Conservation (phyloP, 2,113 vertebrate genomes). For the Scalopus aquaticus region DNA sequence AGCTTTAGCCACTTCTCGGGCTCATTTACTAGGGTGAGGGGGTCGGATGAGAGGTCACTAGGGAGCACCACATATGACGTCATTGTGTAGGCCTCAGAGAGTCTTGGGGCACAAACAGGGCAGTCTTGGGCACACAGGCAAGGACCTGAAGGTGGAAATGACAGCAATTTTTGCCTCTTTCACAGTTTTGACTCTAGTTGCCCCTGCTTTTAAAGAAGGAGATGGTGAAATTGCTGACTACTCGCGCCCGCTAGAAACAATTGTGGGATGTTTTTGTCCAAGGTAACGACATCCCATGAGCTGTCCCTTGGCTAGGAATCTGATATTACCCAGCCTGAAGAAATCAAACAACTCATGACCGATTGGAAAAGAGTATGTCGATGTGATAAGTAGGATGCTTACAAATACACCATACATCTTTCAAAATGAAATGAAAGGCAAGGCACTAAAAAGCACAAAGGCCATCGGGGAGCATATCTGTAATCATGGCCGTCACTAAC, state of each 20-base stretch:
- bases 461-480: no score
- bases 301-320: background rate
- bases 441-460: background rate
- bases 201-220: background rate
- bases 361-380: background rate
- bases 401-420: background rate
- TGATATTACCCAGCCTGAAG: background rate
- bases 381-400: background rate
- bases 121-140: background rate
- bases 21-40: background rate
- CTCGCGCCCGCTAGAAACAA: background rate
- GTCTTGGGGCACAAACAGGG: background rate
- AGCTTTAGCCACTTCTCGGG: background rate
- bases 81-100: accelerated
- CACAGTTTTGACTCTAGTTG: background rate
- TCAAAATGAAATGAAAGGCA: background rate
- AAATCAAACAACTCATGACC: background rate
- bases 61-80: background rate
- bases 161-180: background rate
- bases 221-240: background rate
- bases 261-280: background rate
- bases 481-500: background rate
- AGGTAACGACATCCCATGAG: background rate
- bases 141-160: background rate
- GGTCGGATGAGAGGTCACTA: background rate